Conservation (phyloP, 2,888 invertebrate genomes). For the Torymus texanus region DNA sequence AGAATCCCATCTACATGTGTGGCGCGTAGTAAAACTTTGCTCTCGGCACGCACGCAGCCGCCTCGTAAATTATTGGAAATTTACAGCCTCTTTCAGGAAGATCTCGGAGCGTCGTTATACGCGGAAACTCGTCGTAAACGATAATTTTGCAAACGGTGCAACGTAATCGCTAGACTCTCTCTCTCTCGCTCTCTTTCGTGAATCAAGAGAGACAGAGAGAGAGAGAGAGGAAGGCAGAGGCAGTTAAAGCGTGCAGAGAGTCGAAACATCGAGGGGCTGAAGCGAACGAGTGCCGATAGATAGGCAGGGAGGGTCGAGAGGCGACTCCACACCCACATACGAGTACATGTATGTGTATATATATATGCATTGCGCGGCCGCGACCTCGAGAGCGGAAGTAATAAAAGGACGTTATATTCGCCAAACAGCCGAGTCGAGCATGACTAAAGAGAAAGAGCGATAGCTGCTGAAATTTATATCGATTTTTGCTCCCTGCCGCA, state of each 20-base stretch:
- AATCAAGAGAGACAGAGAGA: too few species aligned
- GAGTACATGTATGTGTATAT: too few species aligned
- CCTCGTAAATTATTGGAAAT: slow-evolving; percentile 9
- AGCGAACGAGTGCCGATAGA: slow-evolving; percentile 5
- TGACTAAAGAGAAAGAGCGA: slow-evolving; percentile 30
- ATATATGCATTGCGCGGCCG: background rate
- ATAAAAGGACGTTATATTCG: slow-evolving; percentile 34
- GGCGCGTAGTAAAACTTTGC: background rate
- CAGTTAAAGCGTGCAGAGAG: background rate
- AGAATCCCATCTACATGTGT: too few species aligned
- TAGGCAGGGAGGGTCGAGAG: slow-evolving; percentile 10
- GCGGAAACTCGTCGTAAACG: slow-evolving; percentile 15
- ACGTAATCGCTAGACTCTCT: background rate
- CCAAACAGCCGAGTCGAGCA: slow-evolving; percentile 21
- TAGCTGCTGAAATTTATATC: background rate
- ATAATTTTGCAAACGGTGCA: slow-evolving; percentile 31
- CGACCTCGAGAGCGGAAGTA: slow-evolving; percentile 28
- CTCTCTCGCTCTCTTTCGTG: too few species aligned
- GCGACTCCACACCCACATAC: too few species aligned
- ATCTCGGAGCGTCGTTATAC: background rate
- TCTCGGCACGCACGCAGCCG: background rate
- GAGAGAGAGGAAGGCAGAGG: background rate
- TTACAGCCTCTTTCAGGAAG: background rate
- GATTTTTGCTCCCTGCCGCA: background rate
- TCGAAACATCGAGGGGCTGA: slow-evolving; percentile 23